A percentile compares a stretch with the other conserved stretches of the same genome.
phyloP scores from a whole-genome alignment of 2,113 vertebrate genomes.

The Ochotona curzoniae region DNA sequence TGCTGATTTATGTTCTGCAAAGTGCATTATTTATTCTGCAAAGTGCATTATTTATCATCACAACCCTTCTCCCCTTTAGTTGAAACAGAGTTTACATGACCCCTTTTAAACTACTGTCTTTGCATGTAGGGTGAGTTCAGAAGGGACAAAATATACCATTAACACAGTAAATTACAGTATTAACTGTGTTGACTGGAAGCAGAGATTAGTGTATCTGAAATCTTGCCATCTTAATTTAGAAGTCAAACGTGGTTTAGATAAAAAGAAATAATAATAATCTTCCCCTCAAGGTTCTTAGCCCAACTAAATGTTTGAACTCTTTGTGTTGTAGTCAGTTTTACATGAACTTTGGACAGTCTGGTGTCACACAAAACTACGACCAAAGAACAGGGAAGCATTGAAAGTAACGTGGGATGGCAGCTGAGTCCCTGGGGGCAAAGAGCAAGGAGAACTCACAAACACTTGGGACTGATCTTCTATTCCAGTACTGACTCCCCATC shows the following conservation, averaged over 20 bases:
- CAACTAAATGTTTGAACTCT: conserved; percentile 61
- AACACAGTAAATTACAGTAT: conserved; percentile 74
- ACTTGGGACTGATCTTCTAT: neutral
- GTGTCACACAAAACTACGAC: conserved; percentile 12
- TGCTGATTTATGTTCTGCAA: conserved; percentile 73
- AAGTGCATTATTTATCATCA: conserved; percentile 79
- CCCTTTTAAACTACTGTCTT: conserved; percentile 74
- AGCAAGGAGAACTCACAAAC: conserved; percentile 40
- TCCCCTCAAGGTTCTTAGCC: conserved; percentile 58
- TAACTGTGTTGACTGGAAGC: conserved; percentile 70
- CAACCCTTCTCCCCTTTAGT: conserved; percentile 11
- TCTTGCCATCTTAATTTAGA: conserved; percentile 67
- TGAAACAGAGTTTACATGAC: conserved; percentile 72
- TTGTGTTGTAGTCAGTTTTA: conserved; percentile 42
- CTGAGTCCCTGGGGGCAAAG: conserved; percentile 12
- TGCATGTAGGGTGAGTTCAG: conserved; percentile 56
- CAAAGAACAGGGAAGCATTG: conserved; percentile 13
- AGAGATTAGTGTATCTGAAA: conserved; percentile 66
- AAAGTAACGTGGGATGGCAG: neutral
- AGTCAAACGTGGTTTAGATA: conserved; percentile 41
- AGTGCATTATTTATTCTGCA: conserved; percentile 73
- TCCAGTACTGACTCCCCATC: neutral
- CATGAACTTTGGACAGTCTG: conserved; percentile 23
- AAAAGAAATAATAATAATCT: conserved; percentile 50
- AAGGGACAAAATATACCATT: conserved; percentile 78